Conservation (phyloP, 2,113 vertebrate species). For the Periophthalmus modestus region DNA sequence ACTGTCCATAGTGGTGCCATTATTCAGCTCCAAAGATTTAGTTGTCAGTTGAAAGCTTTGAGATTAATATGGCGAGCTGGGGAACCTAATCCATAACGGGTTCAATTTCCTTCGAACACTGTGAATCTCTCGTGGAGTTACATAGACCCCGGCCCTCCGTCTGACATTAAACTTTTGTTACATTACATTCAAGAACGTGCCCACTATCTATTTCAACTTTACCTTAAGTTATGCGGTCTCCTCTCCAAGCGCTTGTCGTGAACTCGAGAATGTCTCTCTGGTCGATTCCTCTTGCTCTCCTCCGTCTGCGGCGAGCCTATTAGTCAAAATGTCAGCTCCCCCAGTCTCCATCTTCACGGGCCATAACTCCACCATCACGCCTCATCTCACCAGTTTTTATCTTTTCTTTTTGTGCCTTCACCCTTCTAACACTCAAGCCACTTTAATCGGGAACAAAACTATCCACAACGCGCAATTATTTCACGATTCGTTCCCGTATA, state of each 20-base stretch:
- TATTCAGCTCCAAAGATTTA: too few species aligned
- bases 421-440: conserved; percentile 22
- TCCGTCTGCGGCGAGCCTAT: conserved; percentile 43
- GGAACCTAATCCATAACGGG: too few species aligned
- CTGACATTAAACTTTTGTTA: not conserved
- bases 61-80: too few species aligned
- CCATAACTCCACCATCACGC: conserved; percentile 64
- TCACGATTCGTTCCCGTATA: conserved; percentile 57
- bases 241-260: conserved; percentile 16
- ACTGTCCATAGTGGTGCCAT: too few species aligned
- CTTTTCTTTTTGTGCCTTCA: conserved; percentile 37
- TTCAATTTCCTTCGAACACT: too few species aligned
- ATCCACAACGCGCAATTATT: conserved; percentile 42
- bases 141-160: too few species aligned
- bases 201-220: conserved; percentile 2
- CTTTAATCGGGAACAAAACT: conserved; percentile 28
- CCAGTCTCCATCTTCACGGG: conserved; percentile 67
- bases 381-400: conserved; percentile 58
- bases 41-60: too few species aligned
- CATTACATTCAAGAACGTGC: not conserved
- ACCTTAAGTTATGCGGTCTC: conserved; percentile 28
- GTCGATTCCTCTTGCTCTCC: conserved; percentile 19
- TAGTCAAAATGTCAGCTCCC: conserved; percentile 70
- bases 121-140: too few species aligned
- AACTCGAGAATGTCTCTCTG: conserved; percentile 6